phyloP scores from a whole-genome alignment of 37 sponge, comb jelly and placozoan genomes.

The Oscarella lobularis region DNA sequence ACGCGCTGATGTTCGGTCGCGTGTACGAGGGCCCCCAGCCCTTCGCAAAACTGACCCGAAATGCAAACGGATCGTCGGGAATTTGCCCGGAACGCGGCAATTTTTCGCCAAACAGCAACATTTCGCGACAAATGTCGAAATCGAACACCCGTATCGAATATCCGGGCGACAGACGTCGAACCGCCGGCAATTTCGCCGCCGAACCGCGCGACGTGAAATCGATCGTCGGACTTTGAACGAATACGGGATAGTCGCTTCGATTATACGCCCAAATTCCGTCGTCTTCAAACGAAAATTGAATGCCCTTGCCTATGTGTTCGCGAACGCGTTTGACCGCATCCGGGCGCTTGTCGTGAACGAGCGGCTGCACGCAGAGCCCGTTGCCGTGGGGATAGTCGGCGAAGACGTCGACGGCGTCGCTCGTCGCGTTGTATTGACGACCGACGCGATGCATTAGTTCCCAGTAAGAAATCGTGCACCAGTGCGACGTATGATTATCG shows the following conservation, averaged over 20 bases:
- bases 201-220: background rate
- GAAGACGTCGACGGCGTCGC: background rate
- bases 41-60: background rate
- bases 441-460: background rate
- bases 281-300: background rate
- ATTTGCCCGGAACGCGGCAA: background rate
- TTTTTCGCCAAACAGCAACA: background rate
- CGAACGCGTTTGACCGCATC: background rate
- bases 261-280: background rate
- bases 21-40: slow-evolving; percentile 4
- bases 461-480: background rate
- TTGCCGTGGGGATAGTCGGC: background rate
- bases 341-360: background rate
- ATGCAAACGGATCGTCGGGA: slow-evolving; percentile 1
- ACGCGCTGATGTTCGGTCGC: background rate
- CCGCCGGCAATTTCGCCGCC: background rate
- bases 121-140: background rate
- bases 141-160: background rate
- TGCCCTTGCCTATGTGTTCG: background rate
- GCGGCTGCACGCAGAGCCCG: background rate
- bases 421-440: background rate
- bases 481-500: background rate
- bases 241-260: background rate
- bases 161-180: background rate
- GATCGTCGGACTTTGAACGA: background rate